Percentiles rank a stretch among this genome's conserved stretches.
Conservation (phyloP, 2,888 invertebrate species). For the Auanema sp. region DNA sequence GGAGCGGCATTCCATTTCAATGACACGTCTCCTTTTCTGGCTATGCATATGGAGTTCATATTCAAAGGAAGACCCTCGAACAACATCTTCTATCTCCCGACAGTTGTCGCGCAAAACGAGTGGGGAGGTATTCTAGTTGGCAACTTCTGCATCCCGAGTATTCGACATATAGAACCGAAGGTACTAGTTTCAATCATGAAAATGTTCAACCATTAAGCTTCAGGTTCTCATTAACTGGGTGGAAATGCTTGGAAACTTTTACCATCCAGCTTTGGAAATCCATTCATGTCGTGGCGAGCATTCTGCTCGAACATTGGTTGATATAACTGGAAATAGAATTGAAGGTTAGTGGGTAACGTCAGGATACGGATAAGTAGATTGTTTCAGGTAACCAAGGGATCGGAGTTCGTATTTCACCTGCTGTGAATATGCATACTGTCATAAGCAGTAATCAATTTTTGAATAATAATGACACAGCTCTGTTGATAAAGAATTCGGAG, state of each 20-base stretch:
- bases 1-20: constrained; percentile 86
- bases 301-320: constrained; percentile 35
- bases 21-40: constrained; percentile 80
- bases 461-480: constrained; percentile 57
- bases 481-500: constrained; percentile 57
- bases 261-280: constrained; percentile 63
- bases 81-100: constrained; percentile 65
- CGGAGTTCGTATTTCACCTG: constrained; percentile 59
- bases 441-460: constrained; percentile 60
- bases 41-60: constrained; percentile 82
- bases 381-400: constrained; percentile 46
- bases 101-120: constrained; percentile 82
- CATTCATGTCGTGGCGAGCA: constrained; percentile 56
- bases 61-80: constrained; percentile 62
- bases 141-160: constrained; percentile 76
- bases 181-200: constrained; percentile 7
- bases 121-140: constrained; percentile 87
- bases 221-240: constrained; percentile 61
- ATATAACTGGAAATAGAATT: constrained; percentile 31
- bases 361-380: neutral
- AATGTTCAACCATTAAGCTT: neutral
- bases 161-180: constrained; percentile 38
- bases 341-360: constrained; percentile 34
- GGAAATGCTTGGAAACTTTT: constrained; percentile 55
- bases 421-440: constrained; percentile 56